Base-by-base conservation (phyloP, 2,113 vertebrate genomes). In the Melanerpes formicivorus region DNA sequence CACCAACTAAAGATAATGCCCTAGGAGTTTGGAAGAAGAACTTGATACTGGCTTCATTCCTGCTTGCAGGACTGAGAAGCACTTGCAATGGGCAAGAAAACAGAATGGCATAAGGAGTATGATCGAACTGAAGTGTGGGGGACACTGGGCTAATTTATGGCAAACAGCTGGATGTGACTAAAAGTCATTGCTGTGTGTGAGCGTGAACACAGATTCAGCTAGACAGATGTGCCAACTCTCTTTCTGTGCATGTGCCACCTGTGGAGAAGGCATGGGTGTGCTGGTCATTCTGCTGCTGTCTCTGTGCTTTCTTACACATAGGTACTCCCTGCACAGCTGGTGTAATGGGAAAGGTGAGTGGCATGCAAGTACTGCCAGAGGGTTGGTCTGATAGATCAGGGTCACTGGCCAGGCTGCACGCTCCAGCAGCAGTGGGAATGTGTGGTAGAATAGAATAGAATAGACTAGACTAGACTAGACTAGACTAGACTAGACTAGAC, bases 321-420 rank as follows among this genome's bases (percentile, higher is more conserved):
- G 1, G 4, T 2, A 1, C 26, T 76, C 14, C 64, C 34, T 19
- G 0, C 50, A 48, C 0, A 0, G 22, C 8, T 26, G 80, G 70
- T 1, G 4, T 0, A 9, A 16, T 11, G 37, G 56, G 69, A 23
- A 56, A 37, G 78, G 64, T 26, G 71, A 90, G 50, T 2, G 2
- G 42, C 19, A 9, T 5, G 8, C 27, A 19, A 26, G 32, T 19
- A 4, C 40, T 48, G 72, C 40, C 40, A 9, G 37, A 26, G 48
- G n/a, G 16, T 11, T 11, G 32, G 18, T 40, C 29, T 52, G n/a
- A 4, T 17, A 14, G 42, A 60, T 79, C 78, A 21, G 21, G 14
- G 7, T 14, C 3, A 2, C 30, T 30, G 74, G 7, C 29, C 5
- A 3, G 55, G 62, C 55, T 54, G 60, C 44, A 3, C 21, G 34